Conservation (phyloP, 1,140 invertebrate genomes). For the Bombyx mandarina region DNA sequence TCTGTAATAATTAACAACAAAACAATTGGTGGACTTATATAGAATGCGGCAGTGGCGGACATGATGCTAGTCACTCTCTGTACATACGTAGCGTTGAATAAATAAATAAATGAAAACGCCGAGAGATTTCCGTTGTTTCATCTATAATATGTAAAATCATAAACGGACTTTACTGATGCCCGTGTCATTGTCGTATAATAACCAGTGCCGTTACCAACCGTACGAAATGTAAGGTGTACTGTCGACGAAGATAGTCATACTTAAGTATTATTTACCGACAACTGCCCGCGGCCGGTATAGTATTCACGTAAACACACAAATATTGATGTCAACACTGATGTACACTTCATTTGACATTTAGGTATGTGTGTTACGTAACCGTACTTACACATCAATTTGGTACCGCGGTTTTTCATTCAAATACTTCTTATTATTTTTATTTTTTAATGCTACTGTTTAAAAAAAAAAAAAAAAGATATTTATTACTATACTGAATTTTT, state of each 20-base stretch:
- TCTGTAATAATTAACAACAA: no score
- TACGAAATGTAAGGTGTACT: constrained; percentile 44
- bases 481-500: no score
- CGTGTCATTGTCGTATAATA: constrained; percentile 38
- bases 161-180: constrained; percentile 9
- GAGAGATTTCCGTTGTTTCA: constrained; percentile 3
- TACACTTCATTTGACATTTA: no score
- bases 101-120: not conserved
- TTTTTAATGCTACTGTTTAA: no score
- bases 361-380: no score
- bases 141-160: constrained; percentile 6
- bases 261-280: constrained; percentile 41
- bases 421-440: no score
- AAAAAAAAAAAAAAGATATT: no score
- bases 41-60: no score
- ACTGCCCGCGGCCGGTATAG: constrained; percentile 32
- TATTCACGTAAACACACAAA: constrained; percentile 39
- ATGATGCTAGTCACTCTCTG: not conserved
- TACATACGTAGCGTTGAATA: not conserved
- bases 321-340: constrained; percentile 13
- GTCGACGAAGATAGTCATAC: constrained; percentile 23
- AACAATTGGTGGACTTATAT: no score
- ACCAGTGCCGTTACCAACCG: constrained; percentile 50
- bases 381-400: no score
- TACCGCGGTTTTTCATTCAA: no score